Conservation (phyloP, 2,888 invertebrate species). For the Chloroclysta siterata region DNA sequence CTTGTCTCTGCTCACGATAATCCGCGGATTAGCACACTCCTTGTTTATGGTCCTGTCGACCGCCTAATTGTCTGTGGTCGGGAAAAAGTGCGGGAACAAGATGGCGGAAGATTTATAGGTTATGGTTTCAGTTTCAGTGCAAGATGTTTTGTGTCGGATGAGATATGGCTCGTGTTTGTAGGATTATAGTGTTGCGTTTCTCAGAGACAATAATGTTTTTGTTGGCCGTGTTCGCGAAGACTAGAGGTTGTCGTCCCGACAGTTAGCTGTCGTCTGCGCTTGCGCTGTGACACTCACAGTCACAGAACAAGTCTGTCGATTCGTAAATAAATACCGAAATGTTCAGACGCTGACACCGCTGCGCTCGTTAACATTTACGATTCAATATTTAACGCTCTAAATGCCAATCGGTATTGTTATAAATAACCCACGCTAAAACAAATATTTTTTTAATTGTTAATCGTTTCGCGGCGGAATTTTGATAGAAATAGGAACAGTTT, state of each 20-base stretch:
- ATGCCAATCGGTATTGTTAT: constrained; percentile 51
- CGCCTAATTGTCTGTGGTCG: constrained; percentile 75
- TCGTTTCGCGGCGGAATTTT: constrained; percentile 37
- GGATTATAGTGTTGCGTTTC: constrained; percentile 58
- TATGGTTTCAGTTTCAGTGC: constrained; percentile 47
- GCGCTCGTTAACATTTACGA: constrained; percentile 49
- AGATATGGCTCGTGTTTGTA: constrained; percentile 62
- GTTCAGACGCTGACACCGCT: constrained; percentile 53
- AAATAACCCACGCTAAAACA: constrained; percentile 53
- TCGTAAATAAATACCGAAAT: constrained; percentile 50
- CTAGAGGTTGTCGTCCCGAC: constrained; percentile 10
- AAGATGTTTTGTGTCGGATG: constrained; percentile 81
- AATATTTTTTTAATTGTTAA: constrained; percentile 48
- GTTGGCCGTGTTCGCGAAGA: constrained; percentile 57
- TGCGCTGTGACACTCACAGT: constrained; percentile 22
- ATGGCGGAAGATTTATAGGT: constrained; percentile 73
- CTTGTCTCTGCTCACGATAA: constrained; percentile 75
- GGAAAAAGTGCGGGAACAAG: constrained; percentile 74
- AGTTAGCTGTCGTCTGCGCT: constrained; percentile 12
- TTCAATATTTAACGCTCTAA: constrained; percentile 57
- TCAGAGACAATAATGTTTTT: constrained; percentile 65
- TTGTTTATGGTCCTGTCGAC: constrained; percentile 77
- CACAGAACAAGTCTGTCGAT: constrained; percentile 35
- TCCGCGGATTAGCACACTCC: constrained; percentile 72
- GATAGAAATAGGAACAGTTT: constrained; percentile 36